Evolutionary conservation across 2,797 vertebrate species (phyloP), one percentile per base, ranked within the genome.

Genomic region (Eutrigla gurnardus): DNA sequence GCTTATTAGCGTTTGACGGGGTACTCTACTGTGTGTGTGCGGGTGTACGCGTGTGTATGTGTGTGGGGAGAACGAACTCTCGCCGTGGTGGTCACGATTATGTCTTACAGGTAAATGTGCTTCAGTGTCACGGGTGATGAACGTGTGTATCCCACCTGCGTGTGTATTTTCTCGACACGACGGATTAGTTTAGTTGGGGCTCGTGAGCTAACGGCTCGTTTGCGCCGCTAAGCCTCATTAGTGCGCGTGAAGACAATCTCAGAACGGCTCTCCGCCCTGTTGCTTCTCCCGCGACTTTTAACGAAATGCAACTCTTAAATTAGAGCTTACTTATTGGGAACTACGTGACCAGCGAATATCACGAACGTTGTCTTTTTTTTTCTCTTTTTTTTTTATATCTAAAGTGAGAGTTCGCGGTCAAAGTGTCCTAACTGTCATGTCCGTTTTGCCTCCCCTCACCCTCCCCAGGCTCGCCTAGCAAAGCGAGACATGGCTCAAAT

Each of bases 401-500:
- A 36, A 25, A 14, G 40, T 17, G 35, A 35, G 14, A 17, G 10
- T 18, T 3, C 1, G 4, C 14, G 36, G 47, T 52, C 35, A 52
- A 50, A 40, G 40, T 36, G 42, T 53, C 45, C 3, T 32, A 6
- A 82, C 43, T 50, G 4, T 25, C 36, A 10, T 46, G 13, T 71
- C 14, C 50, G n/a, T 49, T 76, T 46, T 62, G 5, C 61, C 61
- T 46, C 13, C 5, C 3, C 61, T 40, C 4, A 32, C 43, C 47
- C 36, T 50, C 49, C 25, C 5, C 67, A 90, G 88, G 64, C 25
- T 78, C 47, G 69, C 46, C 63, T 82, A 78, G 76, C 83, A 55
- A 49, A 78, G 78, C 37, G 81, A 80, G 77, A 88, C 40, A 96
- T 96, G 95, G 90, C 92, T 77, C 93, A 95, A 70, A 87, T 91